A percentile compares a stretch with the other conserved stretches of the same genome.
Conservation (phyloP, 1,140 invertebrate species). For the Magallana gigas region DNA sequence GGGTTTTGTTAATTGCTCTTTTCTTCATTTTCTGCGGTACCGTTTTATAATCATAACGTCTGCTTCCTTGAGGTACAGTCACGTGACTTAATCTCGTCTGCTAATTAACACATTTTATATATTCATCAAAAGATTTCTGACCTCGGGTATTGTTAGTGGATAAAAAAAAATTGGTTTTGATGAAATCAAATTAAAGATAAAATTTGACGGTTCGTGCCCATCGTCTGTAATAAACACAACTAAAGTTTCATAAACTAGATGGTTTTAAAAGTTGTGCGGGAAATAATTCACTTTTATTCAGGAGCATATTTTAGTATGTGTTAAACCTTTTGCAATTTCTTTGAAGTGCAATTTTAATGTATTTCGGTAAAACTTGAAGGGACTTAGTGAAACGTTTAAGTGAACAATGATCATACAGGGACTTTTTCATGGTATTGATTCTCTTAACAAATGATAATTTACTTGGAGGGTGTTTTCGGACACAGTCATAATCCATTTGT, state of each 20-base stretch:
- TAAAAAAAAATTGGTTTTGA: background rate
- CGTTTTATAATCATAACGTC: slow-evolving; percentile 15
- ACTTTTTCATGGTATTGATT: slow-evolving; percentile 35
- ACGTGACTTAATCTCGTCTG: slow-evolving; percentile 26
- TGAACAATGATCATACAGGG: slow-evolving; percentile 35
- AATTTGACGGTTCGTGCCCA: background rate
- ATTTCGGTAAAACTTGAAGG: slow-evolving; percentile 40
- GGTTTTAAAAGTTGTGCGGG: background rate
- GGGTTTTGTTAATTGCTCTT: slow-evolving; percentile 37
- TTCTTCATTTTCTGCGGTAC: slow-evolving; percentile 22
- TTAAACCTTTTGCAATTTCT: slow-evolving; percentile 32
- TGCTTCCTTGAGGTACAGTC: slow-evolving; percentile 18
- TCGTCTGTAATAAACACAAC: background rate
- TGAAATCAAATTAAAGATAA: slow-evolving; percentile 10
- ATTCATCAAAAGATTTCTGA: slow-evolving; percentile 7
- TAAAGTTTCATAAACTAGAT: slow-evolving; percentile 9
- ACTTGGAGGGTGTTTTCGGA: slow-evolving; percentile 33
- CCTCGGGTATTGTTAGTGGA: background rate
- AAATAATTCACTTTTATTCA: slow-evolving; percentile 49
- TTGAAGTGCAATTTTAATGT: slow-evolving; percentile 45
- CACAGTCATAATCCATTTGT: slow-evolving; percentile 35
- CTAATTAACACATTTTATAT: slow-evolving; percentile 35
- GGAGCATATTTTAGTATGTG: slow-evolving; percentile 37
- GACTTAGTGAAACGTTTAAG: slow-evolving; percentile 32
- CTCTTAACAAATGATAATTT: slow-evolving; percentile 34